phyloP scores from a whole-genome alignment of 2,113 vertebrate genomes.

The Oenanthe oenanthe region DNA sequence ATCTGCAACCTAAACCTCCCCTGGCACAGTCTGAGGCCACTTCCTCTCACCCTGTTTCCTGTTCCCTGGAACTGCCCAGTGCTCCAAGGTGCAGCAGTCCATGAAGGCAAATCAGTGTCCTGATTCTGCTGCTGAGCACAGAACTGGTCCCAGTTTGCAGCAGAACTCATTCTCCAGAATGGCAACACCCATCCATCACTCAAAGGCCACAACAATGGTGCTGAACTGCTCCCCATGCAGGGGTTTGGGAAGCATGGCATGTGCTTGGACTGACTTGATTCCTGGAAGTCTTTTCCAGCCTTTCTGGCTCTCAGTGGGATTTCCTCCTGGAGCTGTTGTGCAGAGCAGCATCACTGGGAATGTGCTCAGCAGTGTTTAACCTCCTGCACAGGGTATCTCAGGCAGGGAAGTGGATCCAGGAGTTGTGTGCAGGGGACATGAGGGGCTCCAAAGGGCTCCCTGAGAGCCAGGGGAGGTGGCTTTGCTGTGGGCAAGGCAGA shows the following conservation, averaged over 20 bases:
- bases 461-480: not conserved
- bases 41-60: not conserved
- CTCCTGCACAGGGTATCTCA: not conserved
- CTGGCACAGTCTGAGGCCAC: not conserved
- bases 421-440: not conserved
- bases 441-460: not conserved
- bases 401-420: not conserved
- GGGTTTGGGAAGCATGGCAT: not conserved
- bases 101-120: fast-evolving
- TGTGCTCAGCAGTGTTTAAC: not conserved
- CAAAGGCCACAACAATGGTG: not conserved
- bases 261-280: not conserved
- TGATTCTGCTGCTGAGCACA: not conserved
- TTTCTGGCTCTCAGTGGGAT: not conserved
- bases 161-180: not conserved
- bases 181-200: not conserved
- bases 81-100: not conserved
- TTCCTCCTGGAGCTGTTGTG: not conserved
- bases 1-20: not conserved
- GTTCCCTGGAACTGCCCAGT: not conserved
- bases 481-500: not conserved
- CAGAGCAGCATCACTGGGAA: not conserved
- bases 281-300: not conserved
- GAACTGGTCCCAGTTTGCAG: not conserved
- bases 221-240: not conserved